Percentiles rank a stretch among this genome's conserved stretches.
phyloP scores from a whole-genome alignment of 1,140 invertebrate genomes.

The Aphelinus atriplicis region DNA sequence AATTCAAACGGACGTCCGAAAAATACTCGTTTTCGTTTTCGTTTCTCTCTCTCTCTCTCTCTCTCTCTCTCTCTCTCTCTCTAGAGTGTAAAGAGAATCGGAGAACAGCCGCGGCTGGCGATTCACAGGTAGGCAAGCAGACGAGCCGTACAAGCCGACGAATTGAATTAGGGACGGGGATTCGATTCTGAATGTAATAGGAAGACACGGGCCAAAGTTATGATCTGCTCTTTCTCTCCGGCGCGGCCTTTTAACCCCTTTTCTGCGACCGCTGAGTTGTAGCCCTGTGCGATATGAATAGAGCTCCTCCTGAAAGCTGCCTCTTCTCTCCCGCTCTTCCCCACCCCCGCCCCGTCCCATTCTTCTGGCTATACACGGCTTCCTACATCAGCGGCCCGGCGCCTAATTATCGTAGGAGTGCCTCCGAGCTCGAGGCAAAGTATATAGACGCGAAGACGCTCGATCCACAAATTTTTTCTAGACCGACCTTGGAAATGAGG shows the following conservation, averaged over 20 bases:
- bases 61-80: too few relatives aligned
- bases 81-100: not conserved
- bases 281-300: not conserved
- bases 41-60: too few relatives aligned
- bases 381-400: not conserved
- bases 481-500: too few relatives aligned
- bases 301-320: conserved; percentile 14
- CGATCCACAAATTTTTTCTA: too few relatives aligned
- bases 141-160: not conserved
- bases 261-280: not conserved
- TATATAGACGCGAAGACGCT: too few relatives aligned
- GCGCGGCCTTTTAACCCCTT: conserved; percentile 10
- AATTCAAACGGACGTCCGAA: too few relatives aligned
- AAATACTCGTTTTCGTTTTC: too few relatives aligned
- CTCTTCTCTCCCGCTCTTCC: not conserved
- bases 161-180: conserved; percentile 13
- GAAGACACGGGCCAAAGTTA: not conserved
- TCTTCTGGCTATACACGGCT: not conserved
- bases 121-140: conserved; percentile 2
- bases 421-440: too few relatives aligned
- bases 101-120: not conserved
- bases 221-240: not conserved
- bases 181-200: conserved; percentile 5
- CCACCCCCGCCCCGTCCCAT: too few relatives aligned
- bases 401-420: conserved; percentile 9